Conservation (phyloP, 2,797 vertebrate genomes). For the Falco naumanni region DNA sequence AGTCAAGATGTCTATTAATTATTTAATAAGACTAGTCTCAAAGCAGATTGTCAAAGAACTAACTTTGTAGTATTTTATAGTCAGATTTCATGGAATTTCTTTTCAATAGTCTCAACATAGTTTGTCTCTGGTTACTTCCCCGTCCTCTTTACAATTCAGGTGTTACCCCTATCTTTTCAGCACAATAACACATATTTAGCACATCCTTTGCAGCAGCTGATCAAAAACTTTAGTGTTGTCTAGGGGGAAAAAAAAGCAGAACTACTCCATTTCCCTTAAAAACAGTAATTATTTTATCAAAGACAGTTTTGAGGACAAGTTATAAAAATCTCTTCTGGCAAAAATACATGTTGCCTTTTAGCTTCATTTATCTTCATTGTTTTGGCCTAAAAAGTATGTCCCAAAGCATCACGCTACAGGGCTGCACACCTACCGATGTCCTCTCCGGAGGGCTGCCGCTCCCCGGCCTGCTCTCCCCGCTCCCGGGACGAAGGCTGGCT, state of each 20-base stretch:
- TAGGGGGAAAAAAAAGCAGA: not conserved
- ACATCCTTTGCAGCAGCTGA: not conserved
- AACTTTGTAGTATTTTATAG: not conserved
- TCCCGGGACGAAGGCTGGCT: fast-evolving
- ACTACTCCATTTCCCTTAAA: not conserved
- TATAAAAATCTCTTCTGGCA: not conserved
- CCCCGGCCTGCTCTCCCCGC: not conserved
- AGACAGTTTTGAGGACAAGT: not conserved
- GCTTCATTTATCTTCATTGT: fast-evolving
- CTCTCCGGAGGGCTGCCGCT: not conserved
- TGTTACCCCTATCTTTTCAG: not conserved
- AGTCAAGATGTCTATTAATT: not conserved
- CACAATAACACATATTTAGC: not conserved
- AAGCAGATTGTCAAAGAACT: not conserved
- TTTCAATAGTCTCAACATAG: not conserved
- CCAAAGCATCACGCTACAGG: not conserved
- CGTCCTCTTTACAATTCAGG: not conserved
- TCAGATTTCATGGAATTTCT: not conserved
- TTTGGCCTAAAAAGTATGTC: not conserved
- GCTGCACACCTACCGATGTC: fast-evolving
- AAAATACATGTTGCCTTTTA: fast-evolving
- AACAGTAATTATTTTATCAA: not conserved
- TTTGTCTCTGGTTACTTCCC: not conserved
- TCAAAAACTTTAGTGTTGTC: not conserved
- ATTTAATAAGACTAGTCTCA: not conserved